Conservation (phyloP, 2,113 vertebrate genomes). For the Amblyornis subalaris region DNA sequence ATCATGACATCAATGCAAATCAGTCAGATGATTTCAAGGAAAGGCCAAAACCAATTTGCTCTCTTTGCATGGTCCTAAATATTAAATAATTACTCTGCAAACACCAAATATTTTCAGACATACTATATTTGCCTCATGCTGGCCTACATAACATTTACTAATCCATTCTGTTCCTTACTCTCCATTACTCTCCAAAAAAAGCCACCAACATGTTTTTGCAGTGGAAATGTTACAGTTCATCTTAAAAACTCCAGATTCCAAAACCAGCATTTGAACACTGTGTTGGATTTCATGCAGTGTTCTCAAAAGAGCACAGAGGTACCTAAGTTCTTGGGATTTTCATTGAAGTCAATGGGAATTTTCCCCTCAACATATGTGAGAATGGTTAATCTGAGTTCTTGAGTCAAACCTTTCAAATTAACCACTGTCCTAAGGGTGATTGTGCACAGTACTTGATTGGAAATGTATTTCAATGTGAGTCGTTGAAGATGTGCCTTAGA, state of each 20-base stretch:
- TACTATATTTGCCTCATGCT: accelerated
- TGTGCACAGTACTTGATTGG: background rate
- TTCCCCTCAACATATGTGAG: background rate
- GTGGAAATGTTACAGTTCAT: background rate
- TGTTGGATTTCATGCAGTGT: background rate
- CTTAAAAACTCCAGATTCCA: background rate
- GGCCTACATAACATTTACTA: background rate
- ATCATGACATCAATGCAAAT: background rate
- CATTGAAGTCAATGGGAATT: background rate
- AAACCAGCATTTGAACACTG: background rate
- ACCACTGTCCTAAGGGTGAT: no score
- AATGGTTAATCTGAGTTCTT: background rate
- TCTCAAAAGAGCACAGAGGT: background rate
- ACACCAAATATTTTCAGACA: background rate
- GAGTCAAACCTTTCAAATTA: background rate
- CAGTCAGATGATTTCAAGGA: background rate
- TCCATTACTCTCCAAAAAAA: background rate
- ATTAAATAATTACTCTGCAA: background rate
- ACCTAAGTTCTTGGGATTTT: background rate
- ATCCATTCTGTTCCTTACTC: background rate
- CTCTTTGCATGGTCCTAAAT: background rate
- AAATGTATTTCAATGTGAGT: background rate
- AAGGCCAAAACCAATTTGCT: background rate
- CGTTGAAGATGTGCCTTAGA: accelerated
- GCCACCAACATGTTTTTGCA: background rate